Evolutionary conservation across 2,113 vertebrate genomes (phyloP).

Genomic region (Gila orcuttii): DNA sequence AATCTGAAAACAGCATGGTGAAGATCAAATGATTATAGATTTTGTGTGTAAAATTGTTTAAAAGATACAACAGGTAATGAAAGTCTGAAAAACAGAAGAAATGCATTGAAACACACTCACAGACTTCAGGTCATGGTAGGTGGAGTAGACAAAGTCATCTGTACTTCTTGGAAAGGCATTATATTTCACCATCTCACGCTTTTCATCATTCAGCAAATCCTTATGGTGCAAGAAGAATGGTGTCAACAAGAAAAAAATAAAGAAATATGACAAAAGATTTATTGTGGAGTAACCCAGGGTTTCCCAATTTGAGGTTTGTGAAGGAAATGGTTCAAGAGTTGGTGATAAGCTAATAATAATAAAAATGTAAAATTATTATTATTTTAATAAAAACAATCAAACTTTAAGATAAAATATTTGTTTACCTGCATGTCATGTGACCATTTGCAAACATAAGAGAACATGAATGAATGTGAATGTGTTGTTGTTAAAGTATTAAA

Average conservation of each 20-base stretch:
- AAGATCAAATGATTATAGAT: not conserved
- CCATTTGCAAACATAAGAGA: not conserved
- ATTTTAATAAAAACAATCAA: not conserved
- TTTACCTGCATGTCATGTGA: not conserved
- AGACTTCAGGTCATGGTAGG: constrained; percentile 84
- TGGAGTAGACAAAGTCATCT: constrained; percentile 76
- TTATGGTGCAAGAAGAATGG: not conserved
- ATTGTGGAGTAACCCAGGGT: not conserved
- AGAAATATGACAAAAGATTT: not conserved
- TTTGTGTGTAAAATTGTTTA: not conserved
- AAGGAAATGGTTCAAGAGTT: not conserved
- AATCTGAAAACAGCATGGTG: constrained; percentile 73
- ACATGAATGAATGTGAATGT: not conserved
- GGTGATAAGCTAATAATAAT: not conserved
- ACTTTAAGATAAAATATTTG: not conserved
- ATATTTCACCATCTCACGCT: constrained; percentile 72
- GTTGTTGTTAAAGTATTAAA: not conserved
- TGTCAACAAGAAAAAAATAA: not conserved
- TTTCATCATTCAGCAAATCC: constrained; percentile 78
- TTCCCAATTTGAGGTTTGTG: not conserved
- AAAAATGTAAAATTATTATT: not conserved
- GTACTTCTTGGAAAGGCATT: constrained; percentile 67
- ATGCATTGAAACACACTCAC: constrained; percentile 63
- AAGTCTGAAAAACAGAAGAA: not conserved
- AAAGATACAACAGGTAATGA: not conserved